Conservation (phyloP, 2,888 invertebrate genomes). For the Brachypterus glaber region DNA sequence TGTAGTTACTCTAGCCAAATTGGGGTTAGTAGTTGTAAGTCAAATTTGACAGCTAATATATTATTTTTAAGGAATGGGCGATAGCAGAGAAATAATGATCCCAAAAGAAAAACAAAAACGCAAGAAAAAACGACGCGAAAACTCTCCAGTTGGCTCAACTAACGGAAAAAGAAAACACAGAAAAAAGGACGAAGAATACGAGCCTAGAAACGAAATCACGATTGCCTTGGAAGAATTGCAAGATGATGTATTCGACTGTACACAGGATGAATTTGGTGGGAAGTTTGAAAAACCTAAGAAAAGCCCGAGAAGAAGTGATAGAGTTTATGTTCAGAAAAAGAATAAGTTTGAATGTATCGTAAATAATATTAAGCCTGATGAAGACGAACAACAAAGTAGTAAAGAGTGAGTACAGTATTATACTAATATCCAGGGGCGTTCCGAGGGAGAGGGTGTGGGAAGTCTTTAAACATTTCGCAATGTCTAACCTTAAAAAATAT, state of each 20-base stretch:
- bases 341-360: slow-evolving; percentile 33
- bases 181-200: slow-evolving; percentile 36
- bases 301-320: slow-evolving; percentile 36
- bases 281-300: slow-evolving; percentile 31
- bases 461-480: too few relatives aligned
- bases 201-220: slow-evolving; percentile 37
- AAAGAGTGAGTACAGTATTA: too few relatives aligned
- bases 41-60: too few relatives aligned
- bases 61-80: too few relatives aligned
- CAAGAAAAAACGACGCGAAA: slow-evolving; percentile 38
- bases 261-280: slow-evolving; percentile 27
- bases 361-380: too few relatives aligned
- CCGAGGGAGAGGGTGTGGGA: too few relatives aligned
- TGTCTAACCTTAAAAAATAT: too few relatives aligned
- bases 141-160: slow-evolving; percentile 21
- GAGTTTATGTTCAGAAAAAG: slow-evolving; percentile 39
- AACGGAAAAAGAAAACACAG: slow-evolving; percentile 36
- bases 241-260: slow-evolving; percentile 41
- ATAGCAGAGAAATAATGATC: slow-evolving; percentile 41
- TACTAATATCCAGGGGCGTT: too few relatives aligned
- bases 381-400: too few relatives aligned
- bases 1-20: too few relatives aligned
- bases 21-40: too few relatives aligned
- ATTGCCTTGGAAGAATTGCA: slow-evolving; percentile 40
- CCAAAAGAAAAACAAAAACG: slow-evolving; percentile 39